Evolutionary conservation across 2,888 invertebrate genomes (phyloP).

Genomic region (Malthinus flaveolus): DNA sequence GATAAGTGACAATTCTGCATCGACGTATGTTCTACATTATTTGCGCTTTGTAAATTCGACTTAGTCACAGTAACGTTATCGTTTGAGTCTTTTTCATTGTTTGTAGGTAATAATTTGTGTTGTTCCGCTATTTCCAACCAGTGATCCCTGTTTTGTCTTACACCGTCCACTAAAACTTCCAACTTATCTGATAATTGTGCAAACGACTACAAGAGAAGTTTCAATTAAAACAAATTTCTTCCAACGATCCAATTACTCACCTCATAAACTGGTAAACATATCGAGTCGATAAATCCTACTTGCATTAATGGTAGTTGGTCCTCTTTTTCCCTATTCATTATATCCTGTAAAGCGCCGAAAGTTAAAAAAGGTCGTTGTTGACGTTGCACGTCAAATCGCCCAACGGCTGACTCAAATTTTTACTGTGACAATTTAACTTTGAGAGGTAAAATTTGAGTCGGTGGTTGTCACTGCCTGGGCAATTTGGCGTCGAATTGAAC

Average conservation of each 20-base stretch:
- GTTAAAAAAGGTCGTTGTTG: conserved; percentile 5
- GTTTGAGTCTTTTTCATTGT: conserved; percentile 45
- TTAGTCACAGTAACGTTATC: conserved; percentile 46
- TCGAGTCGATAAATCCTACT: conserved; percentile 93
- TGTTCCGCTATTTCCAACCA: conserved; percentile 77
- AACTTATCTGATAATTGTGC: conserved; percentile 77
- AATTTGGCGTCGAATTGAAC: conserved; percentile 46
- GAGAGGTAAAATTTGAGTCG: too few species aligned
- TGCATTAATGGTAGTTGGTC: conserved; percentile 94
- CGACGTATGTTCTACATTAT: conserved; percentile 27
- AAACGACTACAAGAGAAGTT: conserved; percentile 68
- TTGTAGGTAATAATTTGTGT: conserved; percentile 43
- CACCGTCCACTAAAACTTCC: conserved; percentile 80
- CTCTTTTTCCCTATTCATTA: conserved; percentile 94
- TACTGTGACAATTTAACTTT: too few species aligned
- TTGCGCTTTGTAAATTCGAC: conserved; percentile 42
- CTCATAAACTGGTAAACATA: conserved; percentile 92
- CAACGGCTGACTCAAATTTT: background rate
- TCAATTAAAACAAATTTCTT: too few species aligned
- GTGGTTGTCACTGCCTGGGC: too few species aligned
- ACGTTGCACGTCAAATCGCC: too few species aligned
- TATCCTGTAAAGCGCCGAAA: conserved; percentile 66
- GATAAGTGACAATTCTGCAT: conserved; percentile 32
- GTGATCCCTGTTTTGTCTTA: conserved; percentile 77
- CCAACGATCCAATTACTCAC: conserved; percentile 63